Evolutionary conservation across 2,888 invertebrate species (phyloP), one percentile per base, ranked within the genome.

Genomic region (Brachylomia viminalis): DNA sequence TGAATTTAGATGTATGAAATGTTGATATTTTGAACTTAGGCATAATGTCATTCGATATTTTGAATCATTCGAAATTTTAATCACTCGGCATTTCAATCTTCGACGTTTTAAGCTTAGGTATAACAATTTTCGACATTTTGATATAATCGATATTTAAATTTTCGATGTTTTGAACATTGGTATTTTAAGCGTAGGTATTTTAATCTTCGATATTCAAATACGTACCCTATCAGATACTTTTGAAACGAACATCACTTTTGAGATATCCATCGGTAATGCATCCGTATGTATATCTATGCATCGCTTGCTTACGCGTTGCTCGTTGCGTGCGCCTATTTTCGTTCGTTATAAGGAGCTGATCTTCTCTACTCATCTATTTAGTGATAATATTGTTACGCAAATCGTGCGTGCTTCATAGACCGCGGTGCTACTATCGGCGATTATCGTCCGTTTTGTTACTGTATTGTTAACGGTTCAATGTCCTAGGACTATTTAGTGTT

Each of bases 331-430:
- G 3, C 2, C 15, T 15, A 20, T 47, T 45, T 27, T 11, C 20
- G 10, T 2, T 42, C 0, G 0, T 72, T 49, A 2, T 47, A 13
- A 58, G 23, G 0, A 49, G 5, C 15, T 13, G 23, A n/a, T 2
- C 58, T 75, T 74, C 74, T 74, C 47, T 20, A 15, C 0, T 1
- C 11, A n/a, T 47, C 8, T 58, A 23, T 38, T 38, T 23, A 0
- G 47, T 75, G 13, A 47, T 15, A 42, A 47, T 15, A 42, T 45
- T 47, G 33, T 74, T 61, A 68, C 64, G 56, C 79, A 79, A 76
- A 56, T 69, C 42, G 82, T 66, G 77, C 83, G 77, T 85, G 86
- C 83, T 83, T 52, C 23, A 13, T 65, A 56, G 56, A 81, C 83
- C 83, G 61, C 83, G 47, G 38, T 59, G 56, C 13, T 58, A 23